Conservation (phyloP, 2,113 vertebrate species). For the Odontophorus gujanensis region DNA sequence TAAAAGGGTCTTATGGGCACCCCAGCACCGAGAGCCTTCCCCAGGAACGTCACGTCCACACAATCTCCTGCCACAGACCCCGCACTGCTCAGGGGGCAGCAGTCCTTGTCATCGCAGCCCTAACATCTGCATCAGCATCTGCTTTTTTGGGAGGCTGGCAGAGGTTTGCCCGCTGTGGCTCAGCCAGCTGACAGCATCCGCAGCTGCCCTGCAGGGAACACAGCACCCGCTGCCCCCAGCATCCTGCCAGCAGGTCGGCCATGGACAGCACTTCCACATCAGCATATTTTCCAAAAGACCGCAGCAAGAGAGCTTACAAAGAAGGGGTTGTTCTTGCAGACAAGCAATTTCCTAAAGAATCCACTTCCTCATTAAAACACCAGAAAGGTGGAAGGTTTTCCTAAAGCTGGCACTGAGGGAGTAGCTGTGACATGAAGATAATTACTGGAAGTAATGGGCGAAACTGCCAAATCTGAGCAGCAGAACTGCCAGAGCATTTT, state of each 20-base stretch:
- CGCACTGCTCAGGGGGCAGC: rapidly evolving
- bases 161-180: no score
- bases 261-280: constrained; percentile 49
- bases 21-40: rapidly evolving
- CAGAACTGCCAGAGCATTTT: constrained; percentile 36
- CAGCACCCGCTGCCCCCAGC: not conserved
- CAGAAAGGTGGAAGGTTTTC: constrained; percentile 38
- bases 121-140: not conserved
- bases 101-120: not conserved
- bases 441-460: constrained; percentile 66
- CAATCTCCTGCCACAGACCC: not conserved
- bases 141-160: not conserved
- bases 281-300: constrained; percentile 30
- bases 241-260: constrained; percentile 39
- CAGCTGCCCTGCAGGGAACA: no score
- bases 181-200: no score
- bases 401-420: constrained; percentile 25
- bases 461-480: constrained; percentile 46
- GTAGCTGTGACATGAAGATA: constrained; percentile 41
- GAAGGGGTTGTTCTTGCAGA: not conserved
- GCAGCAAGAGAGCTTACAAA: not conserved
- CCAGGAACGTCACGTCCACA: not conserved
- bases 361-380: constrained; percentile 25
- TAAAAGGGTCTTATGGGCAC: not conserved
- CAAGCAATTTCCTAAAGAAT: constrained; percentile 45